Conservation (phyloP, 2,797 vertebrate species). For the Squalus acanthias region DNA sequence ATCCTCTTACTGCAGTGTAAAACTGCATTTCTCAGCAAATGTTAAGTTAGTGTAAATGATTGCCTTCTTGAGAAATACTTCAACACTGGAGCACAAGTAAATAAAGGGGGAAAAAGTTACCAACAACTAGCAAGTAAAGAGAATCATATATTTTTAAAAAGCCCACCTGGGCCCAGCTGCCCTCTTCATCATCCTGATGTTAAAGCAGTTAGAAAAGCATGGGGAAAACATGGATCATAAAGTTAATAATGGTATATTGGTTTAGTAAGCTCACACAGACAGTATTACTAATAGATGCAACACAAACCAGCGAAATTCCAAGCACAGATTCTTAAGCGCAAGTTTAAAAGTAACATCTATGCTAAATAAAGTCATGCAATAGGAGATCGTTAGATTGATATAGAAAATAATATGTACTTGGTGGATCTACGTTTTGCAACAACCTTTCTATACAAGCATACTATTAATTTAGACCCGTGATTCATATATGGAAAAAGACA, state of each 20-base stretch:
- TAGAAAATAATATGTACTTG: neutral
- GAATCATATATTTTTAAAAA: constrained; percentile 44
- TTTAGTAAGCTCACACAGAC: constrained; percentile 13
- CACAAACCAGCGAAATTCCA: constrained; percentile 20
- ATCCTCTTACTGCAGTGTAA: neutral
- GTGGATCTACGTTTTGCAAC: neutral
- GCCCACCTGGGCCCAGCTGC: constrained; percentile 99
- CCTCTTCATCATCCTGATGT: constrained; percentile 97
- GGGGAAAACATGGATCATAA: constrained; percentile 67
- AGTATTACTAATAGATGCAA: neutral
- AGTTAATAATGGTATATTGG: constrained; percentile 25
- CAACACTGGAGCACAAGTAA: neutral
- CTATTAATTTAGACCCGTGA: neutral
- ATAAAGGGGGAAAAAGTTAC: neutral
- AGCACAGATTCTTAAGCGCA: neutral
- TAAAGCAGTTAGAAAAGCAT: constrained; percentile 82
- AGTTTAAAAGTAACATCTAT: neutral
- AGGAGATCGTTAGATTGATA: neutral
- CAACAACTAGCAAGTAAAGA: neutral
- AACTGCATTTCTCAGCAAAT: neutral
- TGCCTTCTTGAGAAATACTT: neutral
- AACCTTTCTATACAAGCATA: neutral
- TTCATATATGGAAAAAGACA: neutral
- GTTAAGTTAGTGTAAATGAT: neutral
- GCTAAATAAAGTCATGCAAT: neutral